A percentile compares a stretch with the other conserved stretches of the same genome.
phyloP scores from a whole-genome alignment of 1,140 invertebrate species.

The Zaprionus capensis region DNA sequence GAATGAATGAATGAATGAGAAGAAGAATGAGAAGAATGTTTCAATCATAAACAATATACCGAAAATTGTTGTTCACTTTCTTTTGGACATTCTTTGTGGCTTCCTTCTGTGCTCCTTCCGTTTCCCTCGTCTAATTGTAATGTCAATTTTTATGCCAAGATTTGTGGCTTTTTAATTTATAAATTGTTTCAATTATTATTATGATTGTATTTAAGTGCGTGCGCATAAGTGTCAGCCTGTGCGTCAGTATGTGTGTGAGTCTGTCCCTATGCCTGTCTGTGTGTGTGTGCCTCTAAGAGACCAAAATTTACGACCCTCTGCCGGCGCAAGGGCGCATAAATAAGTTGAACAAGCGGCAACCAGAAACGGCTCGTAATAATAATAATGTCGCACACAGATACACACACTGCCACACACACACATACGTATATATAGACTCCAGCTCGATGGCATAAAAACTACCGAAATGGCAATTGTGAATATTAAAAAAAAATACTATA shows the following conservation, averaged over 20 bases:
- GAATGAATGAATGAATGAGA: neutral
- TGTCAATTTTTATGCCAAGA: constrained; percentile 81
- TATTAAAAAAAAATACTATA: constrained; percentile 72
- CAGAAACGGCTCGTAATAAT: constrained; percentile 80
- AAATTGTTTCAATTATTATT: constrained; percentile 83
- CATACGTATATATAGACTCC: constrained; percentile 20
- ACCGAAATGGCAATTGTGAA: constrained; percentile 82
- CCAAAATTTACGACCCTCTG: constrained; percentile 75
- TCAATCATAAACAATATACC: constrained; percentile 41
- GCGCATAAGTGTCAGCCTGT: constrained; percentile 64
- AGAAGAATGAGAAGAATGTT: constrained; percentile 18
- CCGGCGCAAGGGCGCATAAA: constrained; percentile 63
- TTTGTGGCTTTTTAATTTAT: constrained; percentile 84
- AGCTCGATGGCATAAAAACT: constrained; percentile 62
- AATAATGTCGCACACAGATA: constrained; percentile 76
- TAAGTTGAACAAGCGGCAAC: constrained; percentile 79
- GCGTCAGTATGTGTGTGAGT: constrained; percentile 1
- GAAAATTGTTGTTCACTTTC: constrained; percentile 53
- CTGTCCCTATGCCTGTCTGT: constrained; percentile 3
- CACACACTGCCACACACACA: constrained; percentile 36
- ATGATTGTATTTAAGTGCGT: constrained; percentile 83
- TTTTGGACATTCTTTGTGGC: constrained; percentile 14
- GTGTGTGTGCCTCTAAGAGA: constrained; percentile 46
- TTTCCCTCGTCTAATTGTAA: constrained; percentile 65
- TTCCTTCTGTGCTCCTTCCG: neutral